Conservation (phyloP, 2,888 invertebrate species). For the Agonopterix heracliana region DNA sequence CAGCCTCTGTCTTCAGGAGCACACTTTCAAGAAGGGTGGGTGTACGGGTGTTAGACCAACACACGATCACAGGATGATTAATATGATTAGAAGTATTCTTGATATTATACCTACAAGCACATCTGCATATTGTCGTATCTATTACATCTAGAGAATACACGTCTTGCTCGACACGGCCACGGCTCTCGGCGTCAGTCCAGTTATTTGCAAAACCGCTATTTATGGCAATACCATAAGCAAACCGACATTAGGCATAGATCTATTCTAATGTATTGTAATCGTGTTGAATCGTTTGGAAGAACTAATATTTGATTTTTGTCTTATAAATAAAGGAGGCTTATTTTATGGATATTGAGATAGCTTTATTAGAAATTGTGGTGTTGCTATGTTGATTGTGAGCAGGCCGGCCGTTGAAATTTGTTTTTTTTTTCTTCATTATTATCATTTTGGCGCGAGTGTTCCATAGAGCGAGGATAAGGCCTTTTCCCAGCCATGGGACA, state of each 20-base stretch:
- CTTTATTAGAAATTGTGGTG: neutral
- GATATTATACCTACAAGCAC: conserved; percentile 13
- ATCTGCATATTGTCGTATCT: conserved; percentile 30
- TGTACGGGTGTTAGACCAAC: too few species aligned
- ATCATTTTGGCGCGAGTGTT: too few species aligned
- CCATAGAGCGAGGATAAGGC: too few species aligned
- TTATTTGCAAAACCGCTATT: conserved; percentile 72
- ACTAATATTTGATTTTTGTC: neutral
- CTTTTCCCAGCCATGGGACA: too few species aligned
- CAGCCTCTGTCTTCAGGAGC: too few species aligned
- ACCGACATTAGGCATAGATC: conserved; percentile 37
- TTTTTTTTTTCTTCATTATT: too few species aligned
- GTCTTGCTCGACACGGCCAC: conserved; percentile 44
- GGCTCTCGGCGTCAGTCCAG: conserved; percentile 58
- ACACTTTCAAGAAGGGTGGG: too few species aligned
- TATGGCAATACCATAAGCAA: conserved; percentile 62
- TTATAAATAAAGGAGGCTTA: neutral
- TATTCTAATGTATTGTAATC: neutral
- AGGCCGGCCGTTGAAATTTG: too few species aligned
- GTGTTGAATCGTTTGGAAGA: neutral
- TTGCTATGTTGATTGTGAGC: too few species aligned
- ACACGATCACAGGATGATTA: too few species aligned
- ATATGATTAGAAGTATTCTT: too few species aligned
- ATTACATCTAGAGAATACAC: conserved; percentile 36
- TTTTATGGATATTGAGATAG: neutral